Percentiles rank a stretch among this genome's conserved stretches.
Conservation (phyloP, 2,888 invertebrate species). For the Entomobrya multifasciata region DNA sequence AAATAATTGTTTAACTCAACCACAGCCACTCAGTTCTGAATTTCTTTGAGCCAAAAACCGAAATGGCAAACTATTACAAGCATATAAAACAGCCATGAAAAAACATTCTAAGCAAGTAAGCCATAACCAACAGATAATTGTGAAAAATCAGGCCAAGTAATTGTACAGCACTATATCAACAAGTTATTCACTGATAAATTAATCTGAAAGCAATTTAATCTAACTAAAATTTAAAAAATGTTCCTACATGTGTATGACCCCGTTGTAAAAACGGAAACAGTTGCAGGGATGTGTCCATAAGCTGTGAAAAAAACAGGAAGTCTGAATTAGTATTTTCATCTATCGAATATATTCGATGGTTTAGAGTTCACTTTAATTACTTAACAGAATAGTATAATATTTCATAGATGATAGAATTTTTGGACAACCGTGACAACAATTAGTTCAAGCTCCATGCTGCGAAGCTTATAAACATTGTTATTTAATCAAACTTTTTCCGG, state of each 20-base stretch:
- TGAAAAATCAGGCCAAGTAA: no score
- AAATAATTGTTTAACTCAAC: no score
- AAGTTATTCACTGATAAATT: background rate
- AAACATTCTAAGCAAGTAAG: no score
- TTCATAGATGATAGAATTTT: background rate
- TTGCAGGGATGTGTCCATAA: slow-evolving; percentile 90
- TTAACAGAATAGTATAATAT: background rate
- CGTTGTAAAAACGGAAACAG: slow-evolving; percentile 90
- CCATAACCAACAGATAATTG: no score
- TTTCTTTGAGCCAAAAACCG: no score
- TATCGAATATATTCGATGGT: background rate
- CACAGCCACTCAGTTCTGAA: no score
- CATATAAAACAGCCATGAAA: no score
- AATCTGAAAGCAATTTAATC: slow-evolving; percentile 13
- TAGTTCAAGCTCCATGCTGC: background rate
- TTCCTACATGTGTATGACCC: slow-evolving; percentile 95
- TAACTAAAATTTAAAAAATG: background rate
- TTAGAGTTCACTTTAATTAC: slow-evolving; percentile 1
- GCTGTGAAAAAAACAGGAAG: slow-evolving; percentile 83
- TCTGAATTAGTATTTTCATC: slow-evolving; percentile 65
- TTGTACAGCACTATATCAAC: background rate
- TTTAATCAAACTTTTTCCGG: background rate
- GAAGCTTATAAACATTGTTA: slow-evolving; percentile 3
- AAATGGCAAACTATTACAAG: no score
- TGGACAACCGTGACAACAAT: slow-evolving; percentile 52